Percentiles rank a stretch among this genome's conserved stretches.
Conservation (phyloP, 2,113 vertebrate species). For the Ranitomeya imitator region DNA sequence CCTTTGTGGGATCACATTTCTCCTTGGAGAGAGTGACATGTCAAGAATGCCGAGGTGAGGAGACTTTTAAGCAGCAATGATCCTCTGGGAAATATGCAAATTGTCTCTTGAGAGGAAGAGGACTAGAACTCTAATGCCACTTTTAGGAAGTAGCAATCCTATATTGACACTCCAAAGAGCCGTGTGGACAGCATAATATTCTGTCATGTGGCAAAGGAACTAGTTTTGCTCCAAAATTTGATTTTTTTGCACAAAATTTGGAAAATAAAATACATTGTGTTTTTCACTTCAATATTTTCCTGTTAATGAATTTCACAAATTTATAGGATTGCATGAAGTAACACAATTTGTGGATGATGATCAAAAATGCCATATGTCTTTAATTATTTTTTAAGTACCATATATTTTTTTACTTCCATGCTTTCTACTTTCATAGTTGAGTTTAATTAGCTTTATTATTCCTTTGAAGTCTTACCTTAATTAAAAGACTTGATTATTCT, state of each 20-base stretch:
- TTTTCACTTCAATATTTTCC: neutral
- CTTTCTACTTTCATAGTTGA: neutral
- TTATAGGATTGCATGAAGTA: neutral
- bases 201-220: too few species aligned
- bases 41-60: too few species aligned
- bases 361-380: neutral
- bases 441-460: slow-evolving; percentile 11
- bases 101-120: too few species aligned
- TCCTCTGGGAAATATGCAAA: too few species aligned
- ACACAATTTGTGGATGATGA: neutral
- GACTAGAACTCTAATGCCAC: too few species aligned
- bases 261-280: neutral
- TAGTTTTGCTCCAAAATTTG: too few species aligned
- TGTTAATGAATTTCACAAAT: neutral
- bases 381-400: slow-evolving; percentile 1
- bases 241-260: neutral
- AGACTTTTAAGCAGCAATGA: too few species aligned
- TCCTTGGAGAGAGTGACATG: too few species aligned
- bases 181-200: too few species aligned
- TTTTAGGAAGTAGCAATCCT: too few species aligned
- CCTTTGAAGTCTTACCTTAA: slow-evolving; percentile 6
- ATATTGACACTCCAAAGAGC: too few species aligned
- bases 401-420: neutral
- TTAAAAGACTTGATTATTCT: slow-evolving; percentile 18
- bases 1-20: too few species aligned